Evolutionary conservation across 2,797 vertebrate species (phyloP).

Genomic region (Petrocephalus sullivani): DNA sequence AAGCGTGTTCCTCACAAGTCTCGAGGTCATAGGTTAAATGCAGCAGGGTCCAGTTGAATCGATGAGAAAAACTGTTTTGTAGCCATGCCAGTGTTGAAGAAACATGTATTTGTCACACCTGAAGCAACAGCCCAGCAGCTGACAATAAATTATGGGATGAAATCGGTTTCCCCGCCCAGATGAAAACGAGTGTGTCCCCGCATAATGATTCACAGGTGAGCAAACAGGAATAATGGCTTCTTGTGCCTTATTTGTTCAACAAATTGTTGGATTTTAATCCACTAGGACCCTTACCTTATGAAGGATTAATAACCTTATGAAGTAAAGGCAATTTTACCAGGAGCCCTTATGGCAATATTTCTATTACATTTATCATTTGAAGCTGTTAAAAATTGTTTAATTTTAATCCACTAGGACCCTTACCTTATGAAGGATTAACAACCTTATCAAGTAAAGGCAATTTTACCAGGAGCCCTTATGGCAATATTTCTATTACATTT

Average conservation of each 20-base stretch:
- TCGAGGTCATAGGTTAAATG: background rate
- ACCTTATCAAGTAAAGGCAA: background rate
- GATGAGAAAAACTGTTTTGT: background rate
- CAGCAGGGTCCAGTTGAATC: background rate
- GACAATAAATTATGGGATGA: background rate
- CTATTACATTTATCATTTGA: background rate
- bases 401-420: no score
- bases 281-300: background rate
- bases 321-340: background rate
- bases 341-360: background rate
- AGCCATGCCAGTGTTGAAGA: background rate
- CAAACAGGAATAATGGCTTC: background rate
- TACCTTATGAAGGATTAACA: background rate
- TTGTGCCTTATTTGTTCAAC: background rate
- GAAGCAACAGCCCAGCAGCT: background rate
- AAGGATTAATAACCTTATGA: background rate
- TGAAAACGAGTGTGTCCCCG: background rate
- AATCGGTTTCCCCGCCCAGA: background rate
- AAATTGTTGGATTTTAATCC: background rate
- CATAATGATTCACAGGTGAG: background rate
- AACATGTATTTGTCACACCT: background rate
- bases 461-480: background rate
- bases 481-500: background rate
- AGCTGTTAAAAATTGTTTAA: background rate
- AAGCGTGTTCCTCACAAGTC: background rate